Base-by-base conservation (phyloP, 2,797 vertebrate species). In the Gorsachius magnificus region DNA sequence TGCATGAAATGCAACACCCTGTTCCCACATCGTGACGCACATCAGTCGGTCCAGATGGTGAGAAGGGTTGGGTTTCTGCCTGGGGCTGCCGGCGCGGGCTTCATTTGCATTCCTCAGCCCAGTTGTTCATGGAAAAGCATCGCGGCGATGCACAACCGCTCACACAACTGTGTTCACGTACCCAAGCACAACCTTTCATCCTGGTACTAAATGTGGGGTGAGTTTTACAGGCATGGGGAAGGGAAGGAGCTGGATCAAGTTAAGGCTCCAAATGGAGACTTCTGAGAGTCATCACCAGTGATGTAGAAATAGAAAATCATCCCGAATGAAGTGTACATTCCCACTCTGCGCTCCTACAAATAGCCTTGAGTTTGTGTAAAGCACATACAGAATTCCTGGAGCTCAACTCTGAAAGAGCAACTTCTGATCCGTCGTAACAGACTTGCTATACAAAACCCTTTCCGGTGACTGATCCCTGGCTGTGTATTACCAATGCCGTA, bases 1-100 rank as follows among this genome's bases (percentile, higher is more conserved):
- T 95, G 94, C 94, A 89, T 96, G 96, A 96, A 96, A 96, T 95
- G 87, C 95, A 95, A 95, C 95, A 95, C 96, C 92, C 93, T 77
- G 53, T 93, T 96, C 95, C 94, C 96, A 97, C 95, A 92, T 96
- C 13, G 10, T 96, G 96, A 96, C 94, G 94, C 94, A 96, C 96
- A 96, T 95, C 96, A 90, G 94, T 87, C 26, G 2, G 87, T 95
- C 90, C 96, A 97, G 96, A 96, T 96, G 96, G 94, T 94, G 90
- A 93, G 87, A 96, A 93, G 94, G 93, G 92, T 95, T 96, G 96
- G 84, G 95, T 97, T 97, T 96, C 96, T 95, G 93, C 95, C 92
- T 96, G 69, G 50, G 90, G 93, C 95, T 94, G 90, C 94, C 7
- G 9, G 75, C 16, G 0, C 87, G 69, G 72, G 57, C 82, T 92